phyloP scores from a whole-genome alignment of 2,797 vertebrate genomes.

The Enteromius fasciolatus region DNA sequence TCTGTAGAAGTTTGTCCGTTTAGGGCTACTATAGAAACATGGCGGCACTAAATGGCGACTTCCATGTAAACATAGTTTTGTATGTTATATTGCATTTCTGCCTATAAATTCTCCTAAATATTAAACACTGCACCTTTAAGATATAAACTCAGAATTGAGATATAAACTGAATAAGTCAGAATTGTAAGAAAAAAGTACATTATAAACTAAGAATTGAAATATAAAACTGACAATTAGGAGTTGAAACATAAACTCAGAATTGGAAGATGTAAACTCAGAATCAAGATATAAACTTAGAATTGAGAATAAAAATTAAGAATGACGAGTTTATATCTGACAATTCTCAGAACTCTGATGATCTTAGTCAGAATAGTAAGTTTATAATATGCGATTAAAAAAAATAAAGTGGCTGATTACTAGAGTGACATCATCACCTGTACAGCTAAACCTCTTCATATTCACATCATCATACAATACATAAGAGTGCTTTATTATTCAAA shows the following conservation, averaged over 20 bases:
- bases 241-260: too few species aligned
- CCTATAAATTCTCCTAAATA: too few species aligned
- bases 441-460: background rate
- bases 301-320: background rate
- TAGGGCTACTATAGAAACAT: too few species aligned
- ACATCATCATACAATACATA: background rate
- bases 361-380: background rate
- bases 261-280: background rate
- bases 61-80: too few species aligned
- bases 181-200: fast-evolving
- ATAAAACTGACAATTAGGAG: background rate
- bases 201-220: background rate
- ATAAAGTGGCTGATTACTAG: too few species aligned
- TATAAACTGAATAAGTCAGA: background rate
- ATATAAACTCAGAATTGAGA: background rate
- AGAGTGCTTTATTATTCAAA: background rate
- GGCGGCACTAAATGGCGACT: too few species aligned
- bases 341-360: background rate
- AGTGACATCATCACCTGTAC: background rate
- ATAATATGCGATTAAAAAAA: background rate
- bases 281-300: background rate
- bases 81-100: too few species aligned
- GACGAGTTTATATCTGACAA: background rate
- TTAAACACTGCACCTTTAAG: too few species aligned
- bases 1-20: too few species aligned